phyloP scores from a whole-genome alignment of 2,113 vertebrate species.

The Pungitius pungitius region DNA sequence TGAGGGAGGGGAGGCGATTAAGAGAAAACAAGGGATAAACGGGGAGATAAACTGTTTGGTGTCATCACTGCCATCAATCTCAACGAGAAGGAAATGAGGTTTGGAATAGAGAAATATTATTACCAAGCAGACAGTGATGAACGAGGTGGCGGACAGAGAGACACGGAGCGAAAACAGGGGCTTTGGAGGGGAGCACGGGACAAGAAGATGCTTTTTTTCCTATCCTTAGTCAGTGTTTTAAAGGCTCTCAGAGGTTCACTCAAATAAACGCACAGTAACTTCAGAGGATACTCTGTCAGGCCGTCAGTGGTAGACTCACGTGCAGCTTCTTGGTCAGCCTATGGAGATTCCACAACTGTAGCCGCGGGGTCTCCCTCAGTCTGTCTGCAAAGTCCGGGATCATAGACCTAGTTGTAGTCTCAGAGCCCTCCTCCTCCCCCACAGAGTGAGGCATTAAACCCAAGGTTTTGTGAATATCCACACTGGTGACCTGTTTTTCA shows the following conservation, averaged over 20 bases:
- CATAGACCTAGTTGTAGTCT: conserved; percentile 56
- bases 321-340: conserved; percentile 26
- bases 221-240: conserved; percentile 27
- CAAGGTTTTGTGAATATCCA: conserved; percentile 69
- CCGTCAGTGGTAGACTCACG: conserved; percentile 6
- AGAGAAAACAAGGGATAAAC: conserved; percentile 85
- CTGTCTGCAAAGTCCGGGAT: conserved; percentile 40
- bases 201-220: conserved; percentile 37
- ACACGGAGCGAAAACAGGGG: conserved; percentile 46
- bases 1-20: conserved; percentile 73
- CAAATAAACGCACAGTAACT: conserved; percentile 35
- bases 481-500: conserved; percentile 63
- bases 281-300: conserved; percentile 28
- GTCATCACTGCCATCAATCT: conserved; percentile 87
- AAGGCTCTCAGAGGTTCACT: conserved; percentile 29
- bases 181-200: conserved; percentile 8
- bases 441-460: conserved; percentile 73
- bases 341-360: conserved; percentile 34
- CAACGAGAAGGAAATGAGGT: conserved; percentile 84
- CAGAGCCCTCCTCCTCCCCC: conserved; percentile 51
- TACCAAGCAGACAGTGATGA: conserved; percentile 88
- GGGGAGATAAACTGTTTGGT: conserved; percentile 86
- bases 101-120: conserved; percentile 86
- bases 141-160: conserved; percentile 72
- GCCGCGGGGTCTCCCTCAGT: conserved; percentile 32